Evolutionary conservation across 2,797 vertebrate genomes (phyloP).

Genomic region (Tamandua tetradactyla): DNA sequence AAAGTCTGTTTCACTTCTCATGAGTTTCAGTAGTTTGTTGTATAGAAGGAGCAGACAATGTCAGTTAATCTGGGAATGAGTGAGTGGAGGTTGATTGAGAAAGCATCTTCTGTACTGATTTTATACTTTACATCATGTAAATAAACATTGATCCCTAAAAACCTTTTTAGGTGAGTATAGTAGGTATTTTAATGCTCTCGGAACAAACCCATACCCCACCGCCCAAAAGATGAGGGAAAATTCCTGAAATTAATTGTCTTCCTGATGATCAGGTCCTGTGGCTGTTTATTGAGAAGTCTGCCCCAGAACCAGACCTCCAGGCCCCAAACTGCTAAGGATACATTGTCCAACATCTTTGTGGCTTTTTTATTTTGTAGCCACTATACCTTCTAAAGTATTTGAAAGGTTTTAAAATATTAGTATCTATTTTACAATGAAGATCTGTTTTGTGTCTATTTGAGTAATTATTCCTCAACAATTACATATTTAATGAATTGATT

Average conservation of each 20-base stretch:
- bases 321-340: not conserved
- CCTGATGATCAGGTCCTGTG: not conserved
- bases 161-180: not conserved
- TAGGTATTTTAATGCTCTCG: not conserved
- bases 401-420: slow-evolving; percentile 11
- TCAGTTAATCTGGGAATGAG: not conserved
- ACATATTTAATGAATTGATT: slow-evolving; percentile 65
- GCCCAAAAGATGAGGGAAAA: not conserved
- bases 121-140: not conserved
- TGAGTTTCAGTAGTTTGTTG: not conserved
- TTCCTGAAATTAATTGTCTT: not conserved
- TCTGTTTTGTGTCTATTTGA: slow-evolving; percentile 31
- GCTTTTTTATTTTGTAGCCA: not conserved
- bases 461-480: slow-evolving; percentile 50
- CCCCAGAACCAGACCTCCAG: not conserved
- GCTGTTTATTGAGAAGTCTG: not conserved
- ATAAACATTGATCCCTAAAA: not conserved
- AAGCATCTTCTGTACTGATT: not conserved
- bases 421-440: slow-evolving; percentile 32
- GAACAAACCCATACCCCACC: not conserved
- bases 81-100: not conserved
- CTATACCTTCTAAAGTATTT: slow-evolving; percentile 42
- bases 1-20: slow-evolving; percentile 9
- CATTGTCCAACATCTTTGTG: not conserved
- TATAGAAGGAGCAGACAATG: not conserved